Evolutionary conservation across 2,888 invertebrate species (phyloP), one percentile per base, ranked within the genome.

Genomic region (Kuschelorhynchus macadamiae): DNA sequence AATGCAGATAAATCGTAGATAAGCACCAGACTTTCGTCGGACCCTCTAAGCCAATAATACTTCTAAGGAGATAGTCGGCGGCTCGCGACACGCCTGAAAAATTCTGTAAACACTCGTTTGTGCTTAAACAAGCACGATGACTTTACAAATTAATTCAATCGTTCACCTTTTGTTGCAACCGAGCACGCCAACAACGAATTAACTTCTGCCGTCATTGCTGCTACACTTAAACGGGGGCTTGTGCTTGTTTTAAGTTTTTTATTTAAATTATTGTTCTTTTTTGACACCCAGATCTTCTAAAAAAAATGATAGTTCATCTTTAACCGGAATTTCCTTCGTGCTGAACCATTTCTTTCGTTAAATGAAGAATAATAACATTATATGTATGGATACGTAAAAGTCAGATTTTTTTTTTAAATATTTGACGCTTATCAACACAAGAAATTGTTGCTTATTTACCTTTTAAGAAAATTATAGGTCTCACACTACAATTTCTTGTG

Each of bases 51-150:
- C 49, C 49, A 25, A 49, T 49, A 49, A 25, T 25, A 25, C 49
- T 49, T 49, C 25, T 49, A 25, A 49, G 20, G 30, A 20, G 25
- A 20, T 59, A 47, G 47, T 59, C 36, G 47, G 36, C 52, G 55
- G 46, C 36, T 11, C 46, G 42, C 57, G 65, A 57, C 65, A 65
- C 65, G 65, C 65, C 65, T 65, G 65, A 65, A 65, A 65, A 65
- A 65, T 65, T 56, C 65, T 49, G 65, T 65, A 65, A 65, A 65
- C 65, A 65, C 39, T 65, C 65, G 65, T 65, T 65, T 65, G 65
- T 49, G 65, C 65, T 65, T 65, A 65, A 65, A 65, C 65, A 65
- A 65, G 65, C 65, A 65, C 56, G 65, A 65, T 65, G 65, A 65
- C 59, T 65, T 65, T 65, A 65, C 50, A 47, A 59, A 65, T 65